Evolutionary conservation across 2,888 invertebrate species (phyloP), one percentile per base, ranked within the genome.

Genomic region (Cryptocheilus praepositus): DNA sequence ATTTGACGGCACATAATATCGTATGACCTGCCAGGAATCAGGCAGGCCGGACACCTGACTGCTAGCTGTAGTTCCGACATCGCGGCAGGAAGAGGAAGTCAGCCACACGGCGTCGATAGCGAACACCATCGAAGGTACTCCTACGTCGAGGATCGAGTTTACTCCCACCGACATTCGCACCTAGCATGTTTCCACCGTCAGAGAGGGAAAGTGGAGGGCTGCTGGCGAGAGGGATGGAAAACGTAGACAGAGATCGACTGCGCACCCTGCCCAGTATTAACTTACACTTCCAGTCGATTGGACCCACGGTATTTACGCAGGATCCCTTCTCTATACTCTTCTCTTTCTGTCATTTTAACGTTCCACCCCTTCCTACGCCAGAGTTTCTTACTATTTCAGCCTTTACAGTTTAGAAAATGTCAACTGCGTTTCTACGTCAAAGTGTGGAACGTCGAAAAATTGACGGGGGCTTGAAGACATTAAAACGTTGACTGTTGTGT

Each of bases 21-120:
- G 28, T 3, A 7, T 7, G 28, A 28, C 28, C 4, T 28, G 28
- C 28, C 4, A 28, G 28, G 5, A 46, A 18, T 2, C 49, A n/a
- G 64, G 54, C 70, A 70, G 62, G 63, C 75, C 70, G 74, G 75
- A 85, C 85, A 86, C 86, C 85, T 85, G 88, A 86, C 86, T 84
- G 81, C 36, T 36, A 36, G 68, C 55, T 77, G 79, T 82, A 85
- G 86, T 86, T 85, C 87, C 85, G 85, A 85, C 65, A 73, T 77
- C 78, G 77, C 81, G 80, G 70, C 87, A 86, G 88, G 88, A 88
- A 87, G 83, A 86, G 88, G 87, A 88, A 87, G 88, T 87, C 83
- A 71, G 84, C 82, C 83, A 81, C 85, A 83, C 78, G 76, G 57
- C 51, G 16, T 22, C 28, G 21, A 43, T 36, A 46, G 16, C 25